Percentiles rank a stretch among this genome's conserved stretches.
Evolutionary conservation across 2,113 vertebrate genomes (phyloP).

Genomic region (Mungos mungo): DNA sequence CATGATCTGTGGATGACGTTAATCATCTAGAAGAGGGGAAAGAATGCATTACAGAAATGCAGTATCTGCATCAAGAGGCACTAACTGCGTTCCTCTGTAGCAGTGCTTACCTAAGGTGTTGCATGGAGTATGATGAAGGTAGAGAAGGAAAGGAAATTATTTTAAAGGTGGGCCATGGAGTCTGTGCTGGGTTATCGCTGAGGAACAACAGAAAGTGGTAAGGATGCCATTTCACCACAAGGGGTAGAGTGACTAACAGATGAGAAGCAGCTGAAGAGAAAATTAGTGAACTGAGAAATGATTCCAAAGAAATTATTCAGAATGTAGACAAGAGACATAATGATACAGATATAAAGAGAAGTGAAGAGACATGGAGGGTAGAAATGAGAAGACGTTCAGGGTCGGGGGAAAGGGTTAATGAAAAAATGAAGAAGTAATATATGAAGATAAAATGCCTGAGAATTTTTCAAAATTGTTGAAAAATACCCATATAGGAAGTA

Average conservation of each 20-base stretch:
- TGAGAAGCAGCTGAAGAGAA: neutral
- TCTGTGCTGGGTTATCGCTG: neutral
- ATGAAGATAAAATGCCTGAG: neutral
- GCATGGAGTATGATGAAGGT: neutral
- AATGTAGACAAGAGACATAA: neutral
- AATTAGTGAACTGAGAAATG: neutral
- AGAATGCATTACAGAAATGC: neutral
- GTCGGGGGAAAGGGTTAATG: neutral
- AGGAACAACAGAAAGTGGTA: neutral
- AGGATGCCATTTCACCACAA: neutral
- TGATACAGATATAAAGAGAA: neutral
- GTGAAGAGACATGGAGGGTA: neutral
- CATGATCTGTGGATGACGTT: neutral
- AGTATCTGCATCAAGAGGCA: neutral
- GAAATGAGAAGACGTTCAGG: neutral
- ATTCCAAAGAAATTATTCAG: neutral
- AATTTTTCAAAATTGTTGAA: constrained; percentile 1
- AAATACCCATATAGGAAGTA: neutral
- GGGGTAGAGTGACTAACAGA: neutral
- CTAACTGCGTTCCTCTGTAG: neutral
- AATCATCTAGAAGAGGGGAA: neutral
- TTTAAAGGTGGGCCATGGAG: neutral
- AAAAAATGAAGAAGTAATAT: neutral
- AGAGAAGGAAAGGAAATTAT: neutral
- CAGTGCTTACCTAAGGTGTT: neutral